Conservation (phyloP, 2,113 vertebrate species). For the Hepsetus odoe region DNA sequence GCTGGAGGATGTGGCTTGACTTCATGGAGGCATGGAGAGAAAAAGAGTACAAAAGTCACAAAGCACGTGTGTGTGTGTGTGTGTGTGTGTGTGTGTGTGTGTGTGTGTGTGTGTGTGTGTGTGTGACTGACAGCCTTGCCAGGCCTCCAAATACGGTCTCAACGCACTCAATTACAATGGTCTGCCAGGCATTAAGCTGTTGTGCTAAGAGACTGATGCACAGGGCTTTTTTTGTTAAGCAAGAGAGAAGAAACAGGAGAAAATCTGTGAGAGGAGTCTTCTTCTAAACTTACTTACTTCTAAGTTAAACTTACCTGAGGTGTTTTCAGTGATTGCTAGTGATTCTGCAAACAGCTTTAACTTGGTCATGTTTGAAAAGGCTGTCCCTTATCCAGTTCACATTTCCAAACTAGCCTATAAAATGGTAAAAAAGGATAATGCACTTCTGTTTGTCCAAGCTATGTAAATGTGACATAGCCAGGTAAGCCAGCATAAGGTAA, state of each 20-base stretch:
- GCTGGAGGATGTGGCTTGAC: slow-evolving; percentile 69
- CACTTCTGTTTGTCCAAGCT: too few relatives aligned
- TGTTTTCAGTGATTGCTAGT: background rate
- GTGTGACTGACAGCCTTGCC: background rate
- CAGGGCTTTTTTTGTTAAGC: slow-evolving; percentile 15
- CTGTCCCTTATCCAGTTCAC: too few relatives aligned
- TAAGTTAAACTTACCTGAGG: background rate
- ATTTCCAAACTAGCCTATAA: too few relatives aligned
- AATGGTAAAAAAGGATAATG: too few relatives aligned
- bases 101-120: slow-evolving; percentile 21
- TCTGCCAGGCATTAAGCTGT: slow-evolving; percentile 1
- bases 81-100: too few relatives aligned
- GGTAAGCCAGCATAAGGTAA: too few relatives aligned
- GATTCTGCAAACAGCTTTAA: background rate
- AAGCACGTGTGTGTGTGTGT: slow-evolving; percentile 23
- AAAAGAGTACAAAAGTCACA: slow-evolving; percentile 45
- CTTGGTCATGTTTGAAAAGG: background rate
- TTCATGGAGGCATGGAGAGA: slow-evolving; percentile 63
- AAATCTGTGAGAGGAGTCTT: background rate
- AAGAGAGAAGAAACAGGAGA: background rate
- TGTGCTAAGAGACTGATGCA: background rate
- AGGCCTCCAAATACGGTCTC: background rate
- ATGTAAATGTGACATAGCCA: too few relatives aligned
- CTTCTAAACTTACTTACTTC: background rate
- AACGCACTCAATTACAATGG: slow-evolving; percentile 20